Evolutionary conservation across 2,888 invertebrate genomes (phyloP), one percentile per base, ranked within the genome.

Genomic region (Microchrysa polita): DNA sequence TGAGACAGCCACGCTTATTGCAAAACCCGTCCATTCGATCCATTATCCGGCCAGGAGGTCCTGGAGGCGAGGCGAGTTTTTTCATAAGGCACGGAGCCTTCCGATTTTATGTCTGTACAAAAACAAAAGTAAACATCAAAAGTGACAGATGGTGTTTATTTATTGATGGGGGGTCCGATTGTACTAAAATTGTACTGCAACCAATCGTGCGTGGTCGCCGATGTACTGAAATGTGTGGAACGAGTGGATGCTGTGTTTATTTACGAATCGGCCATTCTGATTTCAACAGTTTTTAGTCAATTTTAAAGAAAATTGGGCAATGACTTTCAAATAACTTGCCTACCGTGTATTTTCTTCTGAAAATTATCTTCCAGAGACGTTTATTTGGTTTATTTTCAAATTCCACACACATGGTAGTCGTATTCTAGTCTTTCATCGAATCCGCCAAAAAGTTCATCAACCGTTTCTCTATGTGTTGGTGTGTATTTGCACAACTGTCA

Each of bases 41-140:
- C 61, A 61, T 61, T 34, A 14, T 22, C 27, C 27, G n/a, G 14
- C 23, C 23, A n/a, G n/a, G n/a, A n/a, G n/a, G n/a, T n/a, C n/a
- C n/a, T n/a, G n/a, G n/a, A n/a, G n/a, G n/a, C n/a, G 18, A 9
- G 20, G 59, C 5, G 22, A 57, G 5, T 18, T 20, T 20, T 20
- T n/a, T n/a, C n/a, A n/a, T 18, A 59, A 48, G 48, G 48, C 27
- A 34, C 27, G 27, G 7, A 48, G 16, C 48, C 59, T 14, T 27
- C n/a, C n/a, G n/a, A n/a, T n/a, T n/a, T n/a, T n/a, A 55, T 20
- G 2, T 1, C 18, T 20, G 20, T 10, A 20, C 59, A 20, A 59
- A 23, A 59, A 55, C 55, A 55, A 22, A 59, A 22, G 59, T 59
- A 59, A 59, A 59, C 59, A 59, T 20, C 22, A 59, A 14, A n/a